Evolutionary conservation across 1,140 invertebrate genomes (phyloP).

Genomic region (Chlorops oryzae): DNA sequence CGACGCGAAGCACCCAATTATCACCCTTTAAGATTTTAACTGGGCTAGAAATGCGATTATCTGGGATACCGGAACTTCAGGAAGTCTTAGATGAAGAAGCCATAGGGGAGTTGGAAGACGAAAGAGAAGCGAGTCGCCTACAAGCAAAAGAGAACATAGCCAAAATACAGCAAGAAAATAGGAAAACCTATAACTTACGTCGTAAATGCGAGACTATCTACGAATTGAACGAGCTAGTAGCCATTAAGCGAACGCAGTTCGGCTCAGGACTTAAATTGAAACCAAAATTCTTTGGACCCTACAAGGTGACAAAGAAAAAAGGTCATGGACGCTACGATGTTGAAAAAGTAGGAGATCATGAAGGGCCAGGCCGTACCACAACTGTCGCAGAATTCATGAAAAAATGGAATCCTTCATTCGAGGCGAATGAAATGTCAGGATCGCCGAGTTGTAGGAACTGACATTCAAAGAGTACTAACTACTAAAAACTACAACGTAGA

Average conservation of each 20-base stretch:
- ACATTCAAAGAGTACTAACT: no score
- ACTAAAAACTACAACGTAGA: no score
- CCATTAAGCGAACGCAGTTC: constrained; percentile 44
- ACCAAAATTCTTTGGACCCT: constrained; percentile 43
- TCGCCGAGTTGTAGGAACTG: constrained; percentile 2
- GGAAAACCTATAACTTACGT: constrained; percentile 28
- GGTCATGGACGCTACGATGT: constrained; percentile 25
- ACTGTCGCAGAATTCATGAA: constrained; percentile 1
- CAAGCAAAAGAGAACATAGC: constrained; percentile 24
- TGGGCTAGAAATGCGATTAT: constrained; percentile 29
- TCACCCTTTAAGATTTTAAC: constrained; percentile 41
- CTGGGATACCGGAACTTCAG: constrained; percentile 21
- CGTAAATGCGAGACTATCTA: constrained; percentile 21
- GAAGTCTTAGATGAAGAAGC: constrained; percentile 31
- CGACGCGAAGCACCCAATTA: constrained; percentile 31
- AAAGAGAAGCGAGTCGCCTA: constrained; percentile 13
- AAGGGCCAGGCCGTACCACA: neutral
- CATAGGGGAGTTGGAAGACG: constrained; percentile 16
- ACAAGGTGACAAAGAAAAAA: constrained; percentile 23
- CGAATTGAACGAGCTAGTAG: constrained; percentile 31
- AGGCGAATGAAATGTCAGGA: neutral
- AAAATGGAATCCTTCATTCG: neutral
- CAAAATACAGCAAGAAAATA: constrained; percentile 42
- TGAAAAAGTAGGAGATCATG: constrained; percentile 7
- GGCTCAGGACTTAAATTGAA: constrained; percentile 35